A percentile compares a stretch with the other conserved stretches of the same genome.
Conservation (phyloP, 2,113 vertebrate genomes). For the Mus pahari region DNA sequence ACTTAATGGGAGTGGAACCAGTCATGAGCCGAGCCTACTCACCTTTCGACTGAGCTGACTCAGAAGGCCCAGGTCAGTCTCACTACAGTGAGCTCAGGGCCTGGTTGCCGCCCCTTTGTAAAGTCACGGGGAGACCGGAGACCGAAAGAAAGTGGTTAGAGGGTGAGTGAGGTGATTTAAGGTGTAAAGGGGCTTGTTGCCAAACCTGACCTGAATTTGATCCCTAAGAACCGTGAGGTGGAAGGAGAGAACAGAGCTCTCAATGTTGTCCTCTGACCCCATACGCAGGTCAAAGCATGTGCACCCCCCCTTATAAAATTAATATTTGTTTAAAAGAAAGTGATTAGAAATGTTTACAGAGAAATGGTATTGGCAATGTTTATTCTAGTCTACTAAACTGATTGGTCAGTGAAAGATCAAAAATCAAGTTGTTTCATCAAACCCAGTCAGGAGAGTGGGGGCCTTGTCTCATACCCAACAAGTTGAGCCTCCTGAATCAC, state of each 20-base stretch:
- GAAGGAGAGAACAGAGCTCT: not conserved
- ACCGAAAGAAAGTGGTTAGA: not conserved
- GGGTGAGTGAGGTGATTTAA: not conserved
- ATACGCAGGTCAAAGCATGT: not conserved
- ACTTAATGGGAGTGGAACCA: not conserved
- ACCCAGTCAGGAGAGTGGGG: not conserved
- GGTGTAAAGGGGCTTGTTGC: too few relatives aligned
- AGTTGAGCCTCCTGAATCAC: not conserved
- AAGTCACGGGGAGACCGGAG: slow-evolving; percentile 29
- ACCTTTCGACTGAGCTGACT: not conserved
- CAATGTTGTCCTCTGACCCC: not conserved
- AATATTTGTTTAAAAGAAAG: not conserved
- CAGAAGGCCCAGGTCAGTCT: not conserved
- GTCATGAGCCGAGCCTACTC: not conserved
- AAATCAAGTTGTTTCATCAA: not conserved
- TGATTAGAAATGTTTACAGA: not conserved
- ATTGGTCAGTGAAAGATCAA: not conserved
- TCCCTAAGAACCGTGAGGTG: not conserved
- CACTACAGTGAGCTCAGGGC: not conserved
- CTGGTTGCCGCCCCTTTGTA: not conserved
- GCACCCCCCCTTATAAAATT: not conserved
- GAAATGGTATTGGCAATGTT: not conserved
- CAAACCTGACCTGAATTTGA: not conserved
- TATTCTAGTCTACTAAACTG: slow-evolving; percentile 29
- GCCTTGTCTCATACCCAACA: not conserved